Percentiles rank a stretch among this genome's conserved stretches.
phyloP scores from a whole-genome alignment of 2,888 invertebrate genomes.

The Nysson spinosus region DNA sequence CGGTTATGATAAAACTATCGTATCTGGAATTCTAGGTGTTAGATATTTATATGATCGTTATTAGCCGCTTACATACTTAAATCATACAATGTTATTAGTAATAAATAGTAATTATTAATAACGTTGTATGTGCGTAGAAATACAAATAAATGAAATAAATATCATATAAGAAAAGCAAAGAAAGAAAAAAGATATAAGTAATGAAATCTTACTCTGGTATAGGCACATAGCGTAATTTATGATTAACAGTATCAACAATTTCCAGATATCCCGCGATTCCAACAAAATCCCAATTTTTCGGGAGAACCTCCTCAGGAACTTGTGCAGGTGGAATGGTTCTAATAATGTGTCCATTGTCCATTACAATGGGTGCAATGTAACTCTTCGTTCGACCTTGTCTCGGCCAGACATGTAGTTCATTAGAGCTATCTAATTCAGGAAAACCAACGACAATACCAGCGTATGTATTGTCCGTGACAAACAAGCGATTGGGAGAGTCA shows the following conservation, averaged over 20 bases:
- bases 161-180: not conserved
- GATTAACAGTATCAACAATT: constrained; percentile 78
- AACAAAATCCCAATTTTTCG: constrained; percentile 41
- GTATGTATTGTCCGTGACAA: constrained; percentile 74
- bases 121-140: no score
- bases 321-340: constrained; percentile 61
- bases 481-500: constrained; percentile 77
- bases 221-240: constrained; percentile 79
- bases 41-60: not conserved
- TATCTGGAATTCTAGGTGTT: no score
- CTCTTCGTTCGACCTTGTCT: constrained; percentile 55
- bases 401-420: constrained; percentile 74
- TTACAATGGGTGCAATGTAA: constrained; percentile 60
- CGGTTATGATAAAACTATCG: no score
- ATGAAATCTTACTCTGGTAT: constrained; percentile 77
- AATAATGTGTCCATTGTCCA: constrained; percentile 68
- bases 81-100: no score
- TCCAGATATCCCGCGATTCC: constrained; percentile 77
- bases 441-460: constrained; percentile 78
- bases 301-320: constrained; percentile 59
- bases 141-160: not conserved
- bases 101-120: no score
- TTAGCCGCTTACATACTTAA: no score
- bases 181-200: not conserved
- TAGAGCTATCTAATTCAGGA: constrained; percentile 77